phyloP scores from a whole-genome alignment of 1,140 invertebrate species.

The Formica exsecta region DNA sequence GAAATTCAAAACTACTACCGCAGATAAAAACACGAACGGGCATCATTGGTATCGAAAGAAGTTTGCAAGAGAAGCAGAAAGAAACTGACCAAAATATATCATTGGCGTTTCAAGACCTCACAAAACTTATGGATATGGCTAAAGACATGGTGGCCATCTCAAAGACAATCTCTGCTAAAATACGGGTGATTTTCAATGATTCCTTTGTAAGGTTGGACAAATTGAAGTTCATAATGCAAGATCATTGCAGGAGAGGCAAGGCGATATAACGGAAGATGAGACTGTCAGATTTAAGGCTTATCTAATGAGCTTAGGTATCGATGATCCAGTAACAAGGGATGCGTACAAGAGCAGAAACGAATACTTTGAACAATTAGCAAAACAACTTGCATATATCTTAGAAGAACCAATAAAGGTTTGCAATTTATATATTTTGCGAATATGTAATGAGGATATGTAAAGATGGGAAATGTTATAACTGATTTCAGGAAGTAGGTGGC shows the following conservation, averaged over 20 bases:
- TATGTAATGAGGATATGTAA: not conserved
- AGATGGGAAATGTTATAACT: constrained; percentile 9
- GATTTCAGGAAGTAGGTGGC: constrained; percentile 94
- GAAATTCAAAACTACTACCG: constrained; percentile 78
- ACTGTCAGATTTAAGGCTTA: constrained; percentile 98
- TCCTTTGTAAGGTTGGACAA: constrained; percentile 69
- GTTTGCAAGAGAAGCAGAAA: constrained; percentile 95
- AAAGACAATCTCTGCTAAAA: constrained; percentile 97
- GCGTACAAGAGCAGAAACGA: constrained; percentile 94
- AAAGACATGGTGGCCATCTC: constrained; percentile 98
- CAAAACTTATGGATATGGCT: constrained; percentile 97
- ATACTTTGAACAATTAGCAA: constrained; percentile 95
- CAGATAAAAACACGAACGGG: constrained; percentile 92
- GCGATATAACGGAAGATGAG: constrained; percentile 98
- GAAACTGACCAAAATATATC: constrained; percentile 96
- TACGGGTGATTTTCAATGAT: constrained; percentile 89
- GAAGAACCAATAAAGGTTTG: constrained; percentile 92
- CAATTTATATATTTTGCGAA: constrained; percentile 2
- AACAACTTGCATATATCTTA: constrained; percentile 94
- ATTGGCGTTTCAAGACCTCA: constrained; percentile 97
- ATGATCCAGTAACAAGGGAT: constrained; percentile 98
- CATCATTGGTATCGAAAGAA: constrained; percentile 98
- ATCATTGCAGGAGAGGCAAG: constrained; percentile 94
- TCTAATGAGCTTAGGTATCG: constrained; percentile 97
- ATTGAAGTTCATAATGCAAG: constrained; percentile 79